These are phyloP conservation scores for Plebejus argus DNA, from an alignment of 2,888 invertebrate species.

Conservation along the genomic window DNA sequence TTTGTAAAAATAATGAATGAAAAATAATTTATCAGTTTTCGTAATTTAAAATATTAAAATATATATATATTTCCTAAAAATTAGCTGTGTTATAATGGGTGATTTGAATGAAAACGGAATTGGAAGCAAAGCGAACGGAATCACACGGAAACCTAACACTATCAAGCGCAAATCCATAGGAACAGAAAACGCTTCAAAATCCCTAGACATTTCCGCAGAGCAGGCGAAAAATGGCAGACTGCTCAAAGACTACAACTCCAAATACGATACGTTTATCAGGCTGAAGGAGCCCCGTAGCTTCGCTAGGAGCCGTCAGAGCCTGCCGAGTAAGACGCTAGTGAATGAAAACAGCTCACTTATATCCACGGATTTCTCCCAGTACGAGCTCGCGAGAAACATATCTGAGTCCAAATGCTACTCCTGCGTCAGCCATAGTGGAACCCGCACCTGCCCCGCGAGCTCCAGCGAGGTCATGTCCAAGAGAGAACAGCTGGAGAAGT, in stretches of 20 bases:
- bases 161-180: background rate
- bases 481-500: conserved; percentile 67
- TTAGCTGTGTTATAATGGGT: background rate
- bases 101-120: background rate
- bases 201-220: background rate
- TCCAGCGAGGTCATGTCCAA: conserved; percentile 54
- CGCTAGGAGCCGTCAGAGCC: conserved; percentile 35
- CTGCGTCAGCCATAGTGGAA: conserved; percentile 63
- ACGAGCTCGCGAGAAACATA: conserved; percentile 67
- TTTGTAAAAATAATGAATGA: background rate
- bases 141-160: background rate
- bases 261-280: background rate
- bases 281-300: background rate
- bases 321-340: conserved; percentile 45
- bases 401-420: conserved; percentile 65
- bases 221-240: background rate
- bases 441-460: conserved; percentile 51
- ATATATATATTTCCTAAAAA: background rate
- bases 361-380: conserved; percentile 73
- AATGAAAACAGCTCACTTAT: conserved; percentile 60
- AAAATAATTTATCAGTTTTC: background rate
- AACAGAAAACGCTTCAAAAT: background rate
- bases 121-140: background rate
- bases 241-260: background rate
- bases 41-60: too few relatives aligned